Evolutionary conservation across 2,888 invertebrate species (phyloP), one percentile per base, ranked within the genome.

Genomic region (Synergus itoensis): DNA sequence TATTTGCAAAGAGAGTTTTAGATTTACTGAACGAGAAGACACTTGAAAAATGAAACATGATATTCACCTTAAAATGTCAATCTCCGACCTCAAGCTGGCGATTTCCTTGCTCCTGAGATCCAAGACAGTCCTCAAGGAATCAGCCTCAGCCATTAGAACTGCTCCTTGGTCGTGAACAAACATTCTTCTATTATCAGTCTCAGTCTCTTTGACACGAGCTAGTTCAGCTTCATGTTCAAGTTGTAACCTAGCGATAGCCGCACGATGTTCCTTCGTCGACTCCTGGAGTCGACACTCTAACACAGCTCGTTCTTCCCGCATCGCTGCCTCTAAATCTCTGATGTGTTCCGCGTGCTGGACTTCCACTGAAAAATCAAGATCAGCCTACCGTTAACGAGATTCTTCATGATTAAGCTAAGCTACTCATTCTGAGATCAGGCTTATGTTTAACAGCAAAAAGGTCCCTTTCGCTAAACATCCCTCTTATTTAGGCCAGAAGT

Each of bases 51-150:
- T 18, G 1, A 53, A 57, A 57, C 18, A 67, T 9, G 28, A 48
- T 69, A 36, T 36, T 28, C 1, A 73, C 73, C 73, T 76, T 16
- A 86, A 75, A 86, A 96, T 95, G 40, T 95, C 94, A 79, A 95
- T 94, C 79, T 95, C 94, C 87, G 95, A 95, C 67, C 95, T 94
- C 73, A 98, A 93, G 21, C 96, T 95, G 0, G 96, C 95, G 88
- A 98, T 95, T 93, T 99, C 98, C 40, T 96, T 95, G 90, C 97
- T 97, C 89, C 97, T 96, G 89, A 99, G 93, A 87, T 98, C 98
- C 81, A 99, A 93, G 4, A 99, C 98, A 57, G 96, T 96, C 83
- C 97, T 95, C 81, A 99, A 93, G 21, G 98, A 98, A 86, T 96
- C 96, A 1, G 96, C 95, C 92, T 97, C 96, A 81, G 95, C 95